A percentile compares a stretch with the other conserved stretches of the same genome.
phyloP scores from a whole-genome alignment of 2,888 invertebrate genomes.

The Xylocampa areola region DNA sequence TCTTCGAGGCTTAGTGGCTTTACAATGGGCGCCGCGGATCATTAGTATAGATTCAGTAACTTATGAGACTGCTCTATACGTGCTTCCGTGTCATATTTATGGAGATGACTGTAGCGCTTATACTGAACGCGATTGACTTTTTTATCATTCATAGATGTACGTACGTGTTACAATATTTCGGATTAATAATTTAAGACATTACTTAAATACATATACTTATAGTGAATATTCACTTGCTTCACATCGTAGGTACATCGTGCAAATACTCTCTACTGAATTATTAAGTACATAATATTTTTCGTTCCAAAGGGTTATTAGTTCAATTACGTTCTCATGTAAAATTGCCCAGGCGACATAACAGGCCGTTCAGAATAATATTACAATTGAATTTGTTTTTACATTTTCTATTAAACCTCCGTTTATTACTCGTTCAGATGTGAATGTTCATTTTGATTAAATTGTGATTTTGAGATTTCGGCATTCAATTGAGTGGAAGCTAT shows the following conservation, averaged over 20 bases:
- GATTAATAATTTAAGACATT: too few relatives aligned
- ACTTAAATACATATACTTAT: too few relatives aligned
- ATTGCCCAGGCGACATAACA: constrained; percentile 22
- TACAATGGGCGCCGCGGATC: constrained; percentile 2
- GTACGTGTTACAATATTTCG: too few relatives aligned
- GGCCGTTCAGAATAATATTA: constrained; percentile 34
- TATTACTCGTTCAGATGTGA: constrained; percentile 27
- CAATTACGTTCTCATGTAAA: constrained; percentile 32
- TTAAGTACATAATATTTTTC: constrained; percentile 9
- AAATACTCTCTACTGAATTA: not conserved
- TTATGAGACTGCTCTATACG: constrained; percentile 20
- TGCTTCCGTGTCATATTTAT: too few relatives aligned
- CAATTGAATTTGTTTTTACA: constrained; percentile 38
- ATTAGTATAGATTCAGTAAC: constrained; percentile 39
- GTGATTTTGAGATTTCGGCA: constrained; percentile 22
- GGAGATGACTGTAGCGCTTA: too few relatives aligned
- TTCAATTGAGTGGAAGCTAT: constrained; percentile 25
- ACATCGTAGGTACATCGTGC: too few relatives aligned
- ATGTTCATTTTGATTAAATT: constrained; percentile 42
- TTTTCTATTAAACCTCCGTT: constrained; percentile 20
- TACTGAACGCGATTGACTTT: constrained; percentile 4
- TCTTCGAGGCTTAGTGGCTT: constrained; percentile 34
- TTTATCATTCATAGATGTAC: too few relatives aligned
- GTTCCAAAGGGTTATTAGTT: constrained; percentile 31
- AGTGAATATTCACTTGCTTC: too few relatives aligned